A percentile compares a stretch with the other conserved stretches of the same genome.
Evolutionary conservation across 2,113 vertebrate genomes (phyloP).

Genomic region (Benitochromis conjunctus): DNA sequence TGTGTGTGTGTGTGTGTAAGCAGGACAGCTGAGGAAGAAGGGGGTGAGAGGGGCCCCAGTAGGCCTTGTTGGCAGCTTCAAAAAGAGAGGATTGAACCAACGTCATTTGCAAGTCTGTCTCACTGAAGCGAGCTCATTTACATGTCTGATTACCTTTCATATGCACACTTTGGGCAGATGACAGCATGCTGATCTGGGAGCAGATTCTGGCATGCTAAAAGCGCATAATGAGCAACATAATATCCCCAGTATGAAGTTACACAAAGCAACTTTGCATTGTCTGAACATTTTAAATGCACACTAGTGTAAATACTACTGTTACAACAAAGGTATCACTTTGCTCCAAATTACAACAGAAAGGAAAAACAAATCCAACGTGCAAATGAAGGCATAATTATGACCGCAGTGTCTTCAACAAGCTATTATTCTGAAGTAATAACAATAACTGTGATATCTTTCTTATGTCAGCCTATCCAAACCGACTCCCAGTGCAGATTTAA

Average conservation of each 20-base stretch:
- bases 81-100: background rate
- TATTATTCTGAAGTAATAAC: background rate
- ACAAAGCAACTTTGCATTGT: background rate
- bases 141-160: background rate
- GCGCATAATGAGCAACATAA: background rate
- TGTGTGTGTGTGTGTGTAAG: constrained; percentile 36
- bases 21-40: background rate
- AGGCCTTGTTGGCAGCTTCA: constrained; percentile 9
- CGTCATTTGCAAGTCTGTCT: background rate
- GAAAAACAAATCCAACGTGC: background rate
- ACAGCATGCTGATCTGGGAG: background rate
- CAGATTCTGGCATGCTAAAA: background rate
- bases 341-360: background rate
- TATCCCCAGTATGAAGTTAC: background rate
- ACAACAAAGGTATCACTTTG: background rate
- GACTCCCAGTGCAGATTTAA: background rate
- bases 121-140: background rate
- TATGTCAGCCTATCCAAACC: background rate
- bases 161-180: background rate
- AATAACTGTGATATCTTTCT: background rate
- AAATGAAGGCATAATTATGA: background rate
- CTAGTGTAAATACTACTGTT: background rate
- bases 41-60: background rate
- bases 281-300: background rate
- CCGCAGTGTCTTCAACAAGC: background rate